Conservation (phyloP, 1,140 invertebrate genomes). For the Parapsyche elsis region DNA sequence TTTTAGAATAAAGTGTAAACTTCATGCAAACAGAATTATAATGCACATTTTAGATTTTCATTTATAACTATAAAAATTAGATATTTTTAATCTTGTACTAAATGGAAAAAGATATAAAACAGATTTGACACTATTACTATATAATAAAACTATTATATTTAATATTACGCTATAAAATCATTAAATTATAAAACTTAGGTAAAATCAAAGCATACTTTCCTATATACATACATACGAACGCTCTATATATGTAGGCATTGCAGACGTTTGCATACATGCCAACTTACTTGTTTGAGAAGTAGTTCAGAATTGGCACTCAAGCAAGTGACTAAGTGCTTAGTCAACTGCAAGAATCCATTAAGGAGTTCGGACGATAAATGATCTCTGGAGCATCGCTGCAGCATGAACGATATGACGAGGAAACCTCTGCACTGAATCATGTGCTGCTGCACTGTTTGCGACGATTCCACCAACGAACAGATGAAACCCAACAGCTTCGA, state of each 20-base stretch:
- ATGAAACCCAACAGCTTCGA: constrained; percentile 97
- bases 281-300: constrained; percentile 91
- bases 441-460: constrained; percentile 97
- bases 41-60: too few species aligned
- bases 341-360: constrained; percentile 92
- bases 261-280: background rate
- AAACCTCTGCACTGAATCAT: constrained; percentile 99
- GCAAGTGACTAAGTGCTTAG: constrained; percentile 96
- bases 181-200: too few species aligned
- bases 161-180: too few species aligned
- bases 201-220: too few species aligned
- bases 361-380: constrained; percentile 95
- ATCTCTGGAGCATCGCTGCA: constrained; percentile 92
- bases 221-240: too few species aligned
- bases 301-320: constrained; percentile 93
- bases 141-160: too few species aligned
- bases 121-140: too few species aligned
- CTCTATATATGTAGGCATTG: background rate
- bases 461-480: constrained; percentile 96
- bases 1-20: too few species aligned
- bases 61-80: too few species aligned
- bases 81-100: too few species aligned
- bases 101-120: too few species aligned
- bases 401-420: constrained; percentile 96
- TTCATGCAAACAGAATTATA: too few species aligned